Percentiles rank a stretch among this genome's conserved stretches.
Conservation (phyloP, 2,797 vertebrate genomes). For the Acanthornis magna region DNA sequence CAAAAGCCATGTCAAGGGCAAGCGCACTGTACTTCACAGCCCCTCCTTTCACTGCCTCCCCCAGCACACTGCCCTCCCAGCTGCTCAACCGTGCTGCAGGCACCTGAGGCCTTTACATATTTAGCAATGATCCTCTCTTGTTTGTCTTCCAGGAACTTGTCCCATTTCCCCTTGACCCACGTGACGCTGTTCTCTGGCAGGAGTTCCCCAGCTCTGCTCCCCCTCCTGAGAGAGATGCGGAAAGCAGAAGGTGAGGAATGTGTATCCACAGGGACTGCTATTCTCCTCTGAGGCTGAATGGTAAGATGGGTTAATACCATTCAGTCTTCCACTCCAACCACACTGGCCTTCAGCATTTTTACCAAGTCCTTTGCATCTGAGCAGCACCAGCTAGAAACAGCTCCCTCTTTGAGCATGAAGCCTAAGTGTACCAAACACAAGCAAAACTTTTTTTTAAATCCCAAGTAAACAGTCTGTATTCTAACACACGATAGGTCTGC, state of each 20-base stretch:
- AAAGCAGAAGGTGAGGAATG: background rate
- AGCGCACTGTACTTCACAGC: background rate
- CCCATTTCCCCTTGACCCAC: background rate
- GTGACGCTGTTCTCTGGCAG: background rate
- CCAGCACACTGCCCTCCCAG: background rate
- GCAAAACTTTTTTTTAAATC: slow-evolving; percentile 54
- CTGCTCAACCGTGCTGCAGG: background rate
- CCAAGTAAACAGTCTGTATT: slow-evolving; percentile 89
- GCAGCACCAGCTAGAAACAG: background rate
- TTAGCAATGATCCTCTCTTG: background rate
- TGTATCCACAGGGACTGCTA: background rate
- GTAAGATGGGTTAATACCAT: background rate
- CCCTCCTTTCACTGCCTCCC: background rate
- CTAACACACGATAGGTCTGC: slow-evolving; percentile 87
- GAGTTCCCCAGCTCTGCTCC: background rate
- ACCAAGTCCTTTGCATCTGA: background rate
- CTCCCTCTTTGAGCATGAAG: background rate
- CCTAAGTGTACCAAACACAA: slow-evolving; percentile 20
- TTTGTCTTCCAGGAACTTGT: background rate
- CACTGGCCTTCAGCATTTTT: background rate
- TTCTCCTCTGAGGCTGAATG: background rate
- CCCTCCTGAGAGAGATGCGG: accelerated
- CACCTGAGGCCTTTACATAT: background rate
- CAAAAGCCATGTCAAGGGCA: background rate
- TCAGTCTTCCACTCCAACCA: background rate